Evolutionary conservation across 2,888 invertebrate genomes (phyloP), one percentile per base, ranked within the genome.

Genomic region (Melinaea menophilus): DNA sequence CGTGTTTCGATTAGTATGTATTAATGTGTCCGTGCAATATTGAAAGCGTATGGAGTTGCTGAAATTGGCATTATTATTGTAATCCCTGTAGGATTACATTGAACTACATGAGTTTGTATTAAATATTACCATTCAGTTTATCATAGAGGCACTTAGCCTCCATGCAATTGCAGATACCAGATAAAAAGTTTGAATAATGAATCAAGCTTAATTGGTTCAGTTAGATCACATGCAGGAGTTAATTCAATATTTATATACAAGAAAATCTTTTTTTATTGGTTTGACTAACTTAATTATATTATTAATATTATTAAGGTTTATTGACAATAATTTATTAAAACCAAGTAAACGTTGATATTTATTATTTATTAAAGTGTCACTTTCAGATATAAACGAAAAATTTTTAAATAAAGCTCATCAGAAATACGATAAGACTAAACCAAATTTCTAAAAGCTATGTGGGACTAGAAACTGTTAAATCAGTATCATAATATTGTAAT

Each of bases 101-200:
- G 22, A 22, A 22, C 22, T 22, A 22, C 22, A 22, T 22, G 22
- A 22, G 22, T 22, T 22, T 22, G 22, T 22, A 22, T 22, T 22
- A 22, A 22, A 22, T 22, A 22, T 22, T 22, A 22, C 0, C 22
- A 22, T 22, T 22, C 22, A 22, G 22, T 22, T 22, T 22, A 1
- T 22, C 22, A 22, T 22, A 0, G 22, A 22, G 22, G 22, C 22
- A 41, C 7, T 9, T 41, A 22, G 11, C 9, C 41, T 41, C 41
- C 7, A 9, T 41, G 41, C 7, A 3, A 41, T 41, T 41, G 41
- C 41, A 41, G 11, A 41, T 37, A 41, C 9, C 7, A 1, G 9
- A 60, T 56, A 62, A 62, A 62, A 67, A 62, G 56, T 58, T 58
- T 62, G 64, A 67, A 62, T 67, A 62, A 62, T 62, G 64, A 60